Conservation (phyloP, 2,888 invertebrate species). For the Nymphalis polychloros region DNA sequence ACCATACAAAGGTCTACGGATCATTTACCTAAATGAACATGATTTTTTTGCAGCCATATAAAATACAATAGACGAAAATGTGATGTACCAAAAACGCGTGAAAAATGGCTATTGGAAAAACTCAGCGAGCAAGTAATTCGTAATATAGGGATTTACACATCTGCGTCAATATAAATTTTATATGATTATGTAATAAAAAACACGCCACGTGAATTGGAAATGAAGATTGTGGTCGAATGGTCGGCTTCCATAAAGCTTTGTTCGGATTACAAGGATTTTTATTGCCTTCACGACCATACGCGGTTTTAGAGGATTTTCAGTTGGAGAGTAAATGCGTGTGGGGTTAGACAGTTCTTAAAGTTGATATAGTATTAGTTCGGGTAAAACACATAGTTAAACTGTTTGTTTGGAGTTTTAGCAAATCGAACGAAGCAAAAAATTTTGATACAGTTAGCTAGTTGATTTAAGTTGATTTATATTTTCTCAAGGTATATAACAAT, state of each 20-base stretch:
- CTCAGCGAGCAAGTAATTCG: slow-evolving; percentile 4
- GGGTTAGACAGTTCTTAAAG: slow-evolving; percentile 7
- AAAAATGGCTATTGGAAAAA: slow-evolving; percentile 10
- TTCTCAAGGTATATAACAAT: too few species aligned
- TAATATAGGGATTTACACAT: slow-evolving; percentile 13
- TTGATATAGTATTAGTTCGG: not conserved
- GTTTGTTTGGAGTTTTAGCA: not conserved
- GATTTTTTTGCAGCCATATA: slow-evolving; percentile 23
- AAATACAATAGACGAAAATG: slow-evolving; percentile 26
- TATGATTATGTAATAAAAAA: slow-evolving; percentile 25
- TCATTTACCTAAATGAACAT: slow-evolving; percentile 31
- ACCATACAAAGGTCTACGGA: slow-evolving; percentile 15
- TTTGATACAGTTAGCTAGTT: too few species aligned
- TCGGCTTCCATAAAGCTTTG: slow-evolving; percentile 54
- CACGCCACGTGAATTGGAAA: slow-evolving; percentile 13
- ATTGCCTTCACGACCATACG: slow-evolving; percentile 46
- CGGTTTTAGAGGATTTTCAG: slow-evolving; percentile 41
- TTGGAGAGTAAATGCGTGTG: slow-evolving; percentile 3
- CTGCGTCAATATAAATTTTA: slow-evolving; percentile 23
- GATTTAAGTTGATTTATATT: too few species aligned
- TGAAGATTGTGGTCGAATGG: slow-evolving; percentile 24
- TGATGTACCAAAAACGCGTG: slow-evolving; percentile 26
- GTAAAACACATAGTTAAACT: not conserved
- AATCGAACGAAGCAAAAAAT: too few species aligned
- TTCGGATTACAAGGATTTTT: slow-evolving; percentile 58